Conservation (phyloP, 2,797 vertebrate genomes). For the Eospalax fontanierii region DNA sequence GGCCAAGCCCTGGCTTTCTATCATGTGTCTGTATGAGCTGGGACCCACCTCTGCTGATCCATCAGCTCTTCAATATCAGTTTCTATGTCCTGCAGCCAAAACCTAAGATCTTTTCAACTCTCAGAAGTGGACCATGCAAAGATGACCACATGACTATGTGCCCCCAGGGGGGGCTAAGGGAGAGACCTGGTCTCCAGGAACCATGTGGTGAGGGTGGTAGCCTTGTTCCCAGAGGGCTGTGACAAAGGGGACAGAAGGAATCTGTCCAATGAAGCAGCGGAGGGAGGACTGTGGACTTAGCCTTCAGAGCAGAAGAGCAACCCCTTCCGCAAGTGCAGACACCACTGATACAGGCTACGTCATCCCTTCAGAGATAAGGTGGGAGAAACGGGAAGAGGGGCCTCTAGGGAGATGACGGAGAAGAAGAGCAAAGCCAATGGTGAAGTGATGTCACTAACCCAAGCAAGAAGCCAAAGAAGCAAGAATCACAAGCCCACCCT, state of each 20-base stretch:
- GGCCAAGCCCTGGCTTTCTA: not conserved
- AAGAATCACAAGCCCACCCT: not conserved
- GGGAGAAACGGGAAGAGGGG: not conserved
- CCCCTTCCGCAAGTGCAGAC: not conserved
- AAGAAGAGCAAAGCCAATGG: not conserved
- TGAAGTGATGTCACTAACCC: not conserved
- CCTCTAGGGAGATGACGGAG: accelerated
- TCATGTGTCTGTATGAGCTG: not conserved
- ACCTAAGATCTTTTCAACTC: not conserved
- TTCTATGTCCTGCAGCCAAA: not conserved
- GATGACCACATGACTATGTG: not conserved
- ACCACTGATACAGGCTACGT: accelerated
- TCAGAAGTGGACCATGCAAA: not conserved
- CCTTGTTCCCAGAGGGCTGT: not conserved
- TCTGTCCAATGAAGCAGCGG: not conserved
- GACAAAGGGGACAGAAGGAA: not conserved
- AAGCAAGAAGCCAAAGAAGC: not conserved
- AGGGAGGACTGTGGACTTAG: not conserved
- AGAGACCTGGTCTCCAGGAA: not conserved
- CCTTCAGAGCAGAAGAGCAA: not conserved
- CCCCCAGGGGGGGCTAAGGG: accelerated
- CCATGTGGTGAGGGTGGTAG: not conserved
- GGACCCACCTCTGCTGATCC: not conserved
- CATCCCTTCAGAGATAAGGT: too few relatives aligned
- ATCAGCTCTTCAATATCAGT: not conserved